Evolutionary conservation across 2,888 invertebrate genomes (phyloP), one percentile per base, ranked within the genome.

Genomic region (Helleia helle): DNA sequence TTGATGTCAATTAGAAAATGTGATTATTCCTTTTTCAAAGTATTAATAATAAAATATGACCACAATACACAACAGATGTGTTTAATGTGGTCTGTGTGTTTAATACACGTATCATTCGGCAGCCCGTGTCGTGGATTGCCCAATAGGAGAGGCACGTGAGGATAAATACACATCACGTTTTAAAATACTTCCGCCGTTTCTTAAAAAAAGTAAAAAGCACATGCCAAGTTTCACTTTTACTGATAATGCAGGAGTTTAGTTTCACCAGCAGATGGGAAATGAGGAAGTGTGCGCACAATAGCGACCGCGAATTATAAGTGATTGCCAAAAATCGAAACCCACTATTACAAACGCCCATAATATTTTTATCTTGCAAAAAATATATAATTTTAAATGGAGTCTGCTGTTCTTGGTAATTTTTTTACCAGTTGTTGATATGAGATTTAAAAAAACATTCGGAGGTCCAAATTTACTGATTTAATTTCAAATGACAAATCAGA

Each of bases 211-310:
- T 52, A 52, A 61, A 66, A 74, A 66, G 66, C 64, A 72, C 60
- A 54, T 62, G 49, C 53, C 56, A 55, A 59, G 59, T 65, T 62
- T 58, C 62, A 70, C 65, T 72, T 77, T 74, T 71, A 72, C 53
- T 70, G 69, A 76, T 73, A 62, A 71, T 62, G 71, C 68, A 66
- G 68, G 54, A 59, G 62, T 60, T 56, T 54, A 58, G 71, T 76
- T 76, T 76, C 75, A 52, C 71, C 62, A 69, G 58, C 81, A 83
- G 77, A 65, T 81, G 83, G 67, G 47, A 54, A 49, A 73, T 59
- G 65, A 72, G 77, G 74, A 80, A 77, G 75, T 71, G 56, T 52
- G 51, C 51, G 46, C 56, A 70, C 67, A 74, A 71, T 63, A 57
- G 49, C 49, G 55, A 49, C 58, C 60, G 57, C 56, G 41, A 43